phyloP scores from a whole-genome alignment of 2,113 vertebrate genomes.

The Odontesthes bonariensis region DNA sequence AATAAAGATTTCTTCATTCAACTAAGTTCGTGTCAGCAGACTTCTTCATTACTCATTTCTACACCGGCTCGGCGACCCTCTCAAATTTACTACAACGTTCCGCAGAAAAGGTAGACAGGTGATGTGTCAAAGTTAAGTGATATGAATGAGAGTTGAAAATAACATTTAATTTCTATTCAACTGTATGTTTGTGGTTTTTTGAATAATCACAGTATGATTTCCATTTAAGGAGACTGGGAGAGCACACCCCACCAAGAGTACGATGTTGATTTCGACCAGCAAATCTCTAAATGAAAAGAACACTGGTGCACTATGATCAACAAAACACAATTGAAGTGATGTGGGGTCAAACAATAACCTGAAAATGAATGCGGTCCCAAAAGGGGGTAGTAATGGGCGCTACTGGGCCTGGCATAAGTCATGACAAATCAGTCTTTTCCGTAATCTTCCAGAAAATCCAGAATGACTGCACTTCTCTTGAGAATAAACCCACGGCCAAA shows the following conservation, averaged over 20 bases:
- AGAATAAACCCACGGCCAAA: conserved; percentile 35
- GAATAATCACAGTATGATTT: not conserved
- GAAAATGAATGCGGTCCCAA: conserved; percentile 8
- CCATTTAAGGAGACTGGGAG: no score
- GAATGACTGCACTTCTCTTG: conserved; percentile 8
- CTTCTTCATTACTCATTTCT: no score
- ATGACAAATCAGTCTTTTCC: conserved; percentile 20
- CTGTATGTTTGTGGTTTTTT: not conserved
- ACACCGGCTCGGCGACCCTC: no score
- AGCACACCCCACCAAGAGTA: not conserved
- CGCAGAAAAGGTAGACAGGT: conserved; percentile 5
- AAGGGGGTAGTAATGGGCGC: not conserved
- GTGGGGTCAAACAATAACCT: conserved; percentile 8
- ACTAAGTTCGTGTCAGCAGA: no score
- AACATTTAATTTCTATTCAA: not conserved
- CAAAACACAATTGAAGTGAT: conserved; percentile 7
- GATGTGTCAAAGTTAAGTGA: not conserved
- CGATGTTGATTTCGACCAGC: not conserved
- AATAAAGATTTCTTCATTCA: no score
- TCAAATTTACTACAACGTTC: no score
- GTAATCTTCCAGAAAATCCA: conserved; percentile 13
- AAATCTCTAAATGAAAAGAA: not conserved
- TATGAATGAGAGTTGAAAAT: not conserved
- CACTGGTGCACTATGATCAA: not conserved
- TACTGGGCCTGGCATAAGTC: not conserved